Evolutionary conservation across 2,888 invertebrate species (phyloP).

Genomic region (Myathropa florea): DNA sequence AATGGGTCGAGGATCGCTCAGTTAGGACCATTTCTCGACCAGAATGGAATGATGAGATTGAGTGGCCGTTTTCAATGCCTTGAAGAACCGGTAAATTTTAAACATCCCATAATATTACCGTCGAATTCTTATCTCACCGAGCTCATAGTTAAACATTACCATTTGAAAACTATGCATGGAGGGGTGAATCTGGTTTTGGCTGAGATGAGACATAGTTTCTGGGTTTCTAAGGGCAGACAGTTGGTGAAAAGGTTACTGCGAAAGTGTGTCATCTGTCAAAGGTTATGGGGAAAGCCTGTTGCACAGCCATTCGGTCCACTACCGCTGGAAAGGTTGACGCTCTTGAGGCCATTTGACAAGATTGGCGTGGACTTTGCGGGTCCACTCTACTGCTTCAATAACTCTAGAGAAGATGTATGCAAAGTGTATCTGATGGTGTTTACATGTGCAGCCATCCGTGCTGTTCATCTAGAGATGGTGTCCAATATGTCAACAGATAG

Average conservation of each 20-base stretch:
- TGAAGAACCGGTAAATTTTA: not conserved
- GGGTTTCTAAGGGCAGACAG: not conserved
- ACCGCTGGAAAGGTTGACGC: constrained; percentile 5
- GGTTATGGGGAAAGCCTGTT: constrained; percentile 12
- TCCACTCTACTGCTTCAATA: too few relatives aligned
- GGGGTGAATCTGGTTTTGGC: constrained; percentile 15
- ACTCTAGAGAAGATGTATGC: too few relatives aligned
- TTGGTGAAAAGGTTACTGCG: not conserved
- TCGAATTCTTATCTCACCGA: not conserved
- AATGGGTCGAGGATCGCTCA: too few relatives aligned
- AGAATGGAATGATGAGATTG: too few relatives aligned
- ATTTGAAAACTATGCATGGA: not conserved
- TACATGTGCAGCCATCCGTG: constrained; percentile 5
- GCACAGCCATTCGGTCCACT: constrained; percentile 19
- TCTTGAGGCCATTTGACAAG: too few relatives aligned
- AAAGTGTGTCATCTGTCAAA: not conserved
- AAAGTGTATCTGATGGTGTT: too few relatives aligned
- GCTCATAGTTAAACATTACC: constrained; percentile 1
- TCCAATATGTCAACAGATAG: not conserved
- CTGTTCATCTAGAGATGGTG: constrained; percentile 18
- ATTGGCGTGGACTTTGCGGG: too few relatives aligned
- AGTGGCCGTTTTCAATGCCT: too few relatives aligned
- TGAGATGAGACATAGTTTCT: not conserved
- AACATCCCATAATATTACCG: constrained; percentile 13
- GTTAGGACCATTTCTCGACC: too few relatives aligned